phyloP scores from a whole-genome alignment of 2,797 vertebrate genomes.

The Notolepis coatsorum region DNA sequence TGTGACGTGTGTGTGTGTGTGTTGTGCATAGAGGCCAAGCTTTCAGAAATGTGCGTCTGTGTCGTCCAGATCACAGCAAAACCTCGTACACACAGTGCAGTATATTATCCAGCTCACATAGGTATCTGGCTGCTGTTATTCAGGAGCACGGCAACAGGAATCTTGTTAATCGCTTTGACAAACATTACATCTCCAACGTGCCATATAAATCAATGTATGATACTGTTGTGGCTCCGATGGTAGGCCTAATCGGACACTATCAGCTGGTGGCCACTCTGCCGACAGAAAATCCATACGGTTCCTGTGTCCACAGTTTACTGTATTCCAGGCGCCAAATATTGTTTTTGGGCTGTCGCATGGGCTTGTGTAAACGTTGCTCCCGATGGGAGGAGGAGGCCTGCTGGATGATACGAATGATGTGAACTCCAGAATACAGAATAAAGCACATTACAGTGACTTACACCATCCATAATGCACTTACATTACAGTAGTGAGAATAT shows the following conservation, averaged over 20 bases:
- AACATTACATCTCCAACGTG: conserved; percentile 65
- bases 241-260: conserved; percentile 66
- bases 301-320: conserved; percentile 41
- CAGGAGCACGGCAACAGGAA: conserved; percentile 51
- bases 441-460: conserved; percentile 9
- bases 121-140: conserved; percentile 63
- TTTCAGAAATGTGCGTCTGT: conserved; percentile 6
- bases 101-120: conserved; percentile 50
- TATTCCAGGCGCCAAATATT: conserved; percentile 45
- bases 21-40: not conserved
- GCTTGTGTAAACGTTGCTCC: conserved; percentile 34
- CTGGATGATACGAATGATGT: conserved; percentile 16
- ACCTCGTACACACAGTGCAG: conserved; percentile 13
- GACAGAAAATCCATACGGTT: conserved; percentile 68
- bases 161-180: conserved; percentile 74
- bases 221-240: conserved; percentile 64
- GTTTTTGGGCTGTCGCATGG: conserved; percentile 38
- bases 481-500: conserved; percentile 15
- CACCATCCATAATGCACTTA: conserved; percentile 14
- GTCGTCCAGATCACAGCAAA: conserved; percentile 26
- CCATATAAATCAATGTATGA: conserved; percentile 62
- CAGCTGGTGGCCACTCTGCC: conserved; percentile 55
- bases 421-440: conserved; percentile 19
- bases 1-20: not conserved
- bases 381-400: conserved; percentile 22